Conservation (phyloP, 2,888 invertebrate genomes). For the Podabrus alpinus region DNA sequence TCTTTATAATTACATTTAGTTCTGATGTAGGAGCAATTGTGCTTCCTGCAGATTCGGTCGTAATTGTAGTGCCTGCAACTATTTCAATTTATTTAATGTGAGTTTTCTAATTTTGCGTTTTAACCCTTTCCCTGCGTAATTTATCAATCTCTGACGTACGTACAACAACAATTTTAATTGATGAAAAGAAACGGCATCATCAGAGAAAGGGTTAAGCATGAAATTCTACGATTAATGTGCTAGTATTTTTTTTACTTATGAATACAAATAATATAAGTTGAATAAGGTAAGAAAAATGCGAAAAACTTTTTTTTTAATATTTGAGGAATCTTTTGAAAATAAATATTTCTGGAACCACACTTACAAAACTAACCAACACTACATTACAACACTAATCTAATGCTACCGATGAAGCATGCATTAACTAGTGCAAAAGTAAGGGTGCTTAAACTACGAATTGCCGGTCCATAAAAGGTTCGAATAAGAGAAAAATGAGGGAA, state of each 20-base stretch:
- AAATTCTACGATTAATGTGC: not conserved
- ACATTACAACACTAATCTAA: not conserved
- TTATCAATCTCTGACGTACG: too few species aligned
- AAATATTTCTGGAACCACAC: not conserved
- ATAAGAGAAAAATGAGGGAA: not conserved
- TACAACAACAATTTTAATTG: too few species aligned
- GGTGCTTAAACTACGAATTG: not conserved
- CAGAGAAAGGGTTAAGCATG: not conserved
- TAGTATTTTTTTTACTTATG: not conserved
- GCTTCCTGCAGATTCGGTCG: not conserved
- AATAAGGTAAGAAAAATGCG: too few species aligned
- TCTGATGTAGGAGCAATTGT: conserved; percentile 9
- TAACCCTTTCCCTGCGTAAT: not conserved
- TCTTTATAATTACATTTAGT: conserved; percentile 33
- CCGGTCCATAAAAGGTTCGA: not conserved
- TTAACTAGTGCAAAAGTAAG: not conserved
- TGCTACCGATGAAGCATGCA: not conserved
- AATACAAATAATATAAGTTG: not conserved
- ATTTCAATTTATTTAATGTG: not conserved
- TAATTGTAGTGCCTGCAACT: conserved; percentile 6
- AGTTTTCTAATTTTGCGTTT: not conserved
- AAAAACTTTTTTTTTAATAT: not conserved
- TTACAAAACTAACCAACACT: not conserved
- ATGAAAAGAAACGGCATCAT: too few species aligned
- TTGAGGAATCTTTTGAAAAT: too few species aligned